phyloP scores from a whole-genome alignment of 2,113 vertebrate species.

The Pseudonaja textilis region DNA sequence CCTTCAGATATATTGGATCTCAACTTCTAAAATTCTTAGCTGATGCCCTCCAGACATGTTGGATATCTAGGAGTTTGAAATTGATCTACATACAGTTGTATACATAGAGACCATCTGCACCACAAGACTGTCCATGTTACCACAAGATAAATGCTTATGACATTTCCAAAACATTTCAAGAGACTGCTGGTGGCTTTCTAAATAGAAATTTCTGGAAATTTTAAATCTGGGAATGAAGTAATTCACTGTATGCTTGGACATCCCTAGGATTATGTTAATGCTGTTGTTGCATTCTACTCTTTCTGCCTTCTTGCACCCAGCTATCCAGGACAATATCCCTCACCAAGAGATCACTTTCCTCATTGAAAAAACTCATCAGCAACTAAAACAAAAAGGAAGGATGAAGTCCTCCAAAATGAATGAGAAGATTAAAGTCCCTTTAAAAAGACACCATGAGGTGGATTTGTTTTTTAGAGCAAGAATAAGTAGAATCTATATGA shows the following conservation, averaged over 20 bases:
- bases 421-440: background rate
- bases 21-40: background rate
- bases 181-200: background rate
- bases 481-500: background rate
- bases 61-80: background rate
- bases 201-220: too few relatives aligned
- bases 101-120: background rate
- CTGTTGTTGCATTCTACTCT: background rate
- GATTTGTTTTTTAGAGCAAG: background rate
- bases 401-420: background rate
- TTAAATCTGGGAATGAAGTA: background rate
- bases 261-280: background rate
- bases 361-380: background rate
- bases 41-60: background rate
- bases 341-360: background rate
- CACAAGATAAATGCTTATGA: background rate
- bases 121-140: background rate
- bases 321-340: background rate
- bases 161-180: background rate
- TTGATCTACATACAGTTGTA: background rate
- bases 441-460: background rate
- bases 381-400: background rate
- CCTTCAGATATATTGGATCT: background rate
- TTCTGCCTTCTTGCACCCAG: background rate
- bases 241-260: background rate